These are phyloP conservation scores for Caenorhabditis sinica DNA, from an alignment of 2,888 invertebrate species.

Conservation along the genomic window DNA sequence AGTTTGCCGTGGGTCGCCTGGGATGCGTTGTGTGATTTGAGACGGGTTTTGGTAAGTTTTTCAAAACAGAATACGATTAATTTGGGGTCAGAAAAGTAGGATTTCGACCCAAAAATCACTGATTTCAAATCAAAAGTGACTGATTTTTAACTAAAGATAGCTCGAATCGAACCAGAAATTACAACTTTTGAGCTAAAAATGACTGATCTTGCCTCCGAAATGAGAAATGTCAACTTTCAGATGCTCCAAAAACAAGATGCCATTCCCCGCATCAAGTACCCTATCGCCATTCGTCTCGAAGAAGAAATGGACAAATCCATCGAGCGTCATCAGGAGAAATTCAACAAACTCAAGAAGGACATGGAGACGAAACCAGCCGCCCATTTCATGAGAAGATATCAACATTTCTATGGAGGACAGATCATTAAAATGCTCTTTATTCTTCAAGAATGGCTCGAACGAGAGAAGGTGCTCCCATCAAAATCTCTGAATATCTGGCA, in stretches of 20 bases:
- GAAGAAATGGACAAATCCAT: constrained; percentile 56
- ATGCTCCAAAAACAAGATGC: constrained; percentile 42
- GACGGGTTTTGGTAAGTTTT: constrained; percentile 57
- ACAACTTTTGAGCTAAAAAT: too few relatives aligned
- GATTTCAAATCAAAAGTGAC: too few relatives aligned
- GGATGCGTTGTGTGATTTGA: constrained; percentile 75
- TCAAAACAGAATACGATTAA: not conserved
- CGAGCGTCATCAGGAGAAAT: not conserved
- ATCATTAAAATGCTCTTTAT: constrained; percentile 63
- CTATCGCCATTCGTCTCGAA: constrained; percentile 48
- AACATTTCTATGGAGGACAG: constrained; percentile 60
- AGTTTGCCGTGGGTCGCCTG: constrained; percentile 78
- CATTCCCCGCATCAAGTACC: constrained; percentile 42
- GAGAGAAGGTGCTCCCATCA: constrained; percentile 59
- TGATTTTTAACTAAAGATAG: too few relatives aligned
- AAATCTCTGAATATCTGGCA: constrained; percentile 58
- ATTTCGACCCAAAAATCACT: too few relatives aligned
- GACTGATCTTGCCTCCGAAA: too few relatives aligned
- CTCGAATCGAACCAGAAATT: too few relatives aligned
- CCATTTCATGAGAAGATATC: constrained; percentile 55
- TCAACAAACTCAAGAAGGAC: constrained; percentile 18
- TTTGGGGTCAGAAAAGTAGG: too few relatives aligned
- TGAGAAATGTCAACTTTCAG: too few relatives aligned
- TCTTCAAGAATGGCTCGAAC: constrained; percentile 69
- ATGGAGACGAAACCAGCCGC: not conserved